phyloP scores from a whole-genome alignment of 2,888 invertebrate genomes.

The Trichogramma dendrolimi region DNA sequence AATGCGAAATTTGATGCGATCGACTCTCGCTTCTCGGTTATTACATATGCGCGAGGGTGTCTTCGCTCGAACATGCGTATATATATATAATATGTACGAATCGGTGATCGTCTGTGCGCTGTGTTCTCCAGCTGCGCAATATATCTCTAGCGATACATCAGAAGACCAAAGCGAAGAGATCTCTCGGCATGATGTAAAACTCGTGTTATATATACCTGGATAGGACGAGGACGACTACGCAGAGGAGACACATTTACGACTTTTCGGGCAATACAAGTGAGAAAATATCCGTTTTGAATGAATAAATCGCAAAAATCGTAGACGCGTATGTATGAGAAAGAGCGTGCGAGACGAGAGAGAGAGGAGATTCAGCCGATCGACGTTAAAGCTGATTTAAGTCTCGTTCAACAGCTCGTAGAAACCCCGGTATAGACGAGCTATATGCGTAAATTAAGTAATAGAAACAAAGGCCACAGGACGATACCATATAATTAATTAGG shows the following conservation, averaged over 20 bases:
- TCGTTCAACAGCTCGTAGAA: slow-evolving; percentile 8
- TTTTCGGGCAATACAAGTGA: slow-evolving; percentile 12
- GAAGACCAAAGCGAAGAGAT: too few relatives aligned
- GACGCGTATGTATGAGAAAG: neutral
- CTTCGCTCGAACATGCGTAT: slow-evolving; percentile 8
- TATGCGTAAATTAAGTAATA: too few relatives aligned
- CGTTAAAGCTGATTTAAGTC: slow-evolving; percentile 16
- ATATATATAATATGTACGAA: slow-evolving; percentile 22
- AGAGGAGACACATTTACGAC: slow-evolving; percentile 18
- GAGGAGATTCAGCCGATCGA: neutral
- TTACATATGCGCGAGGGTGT: slow-evolving; percentile 11
- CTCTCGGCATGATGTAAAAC: too few relatives aligned
- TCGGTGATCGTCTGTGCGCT: slow-evolving; percentile 1
- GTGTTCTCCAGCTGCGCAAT: too few relatives aligned
- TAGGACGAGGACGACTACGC: neutral
- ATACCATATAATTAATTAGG: too few relatives aligned
- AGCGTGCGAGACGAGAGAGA: neutral
- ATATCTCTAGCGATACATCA: too few relatives aligned
- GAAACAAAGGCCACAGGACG: too few relatives aligned
- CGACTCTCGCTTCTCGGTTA: neutral
- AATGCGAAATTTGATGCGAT: too few relatives aligned
- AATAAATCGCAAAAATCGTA: neutral
- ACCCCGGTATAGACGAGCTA: neutral
- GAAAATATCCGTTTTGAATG: slow-evolving; percentile 19
- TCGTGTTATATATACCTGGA: too few relatives aligned